Evolutionary conservation across 2,888 invertebrate genomes (phyloP), one percentile per base, ranked within the genome.

Genomic region (Merodon equestris): DNA sequence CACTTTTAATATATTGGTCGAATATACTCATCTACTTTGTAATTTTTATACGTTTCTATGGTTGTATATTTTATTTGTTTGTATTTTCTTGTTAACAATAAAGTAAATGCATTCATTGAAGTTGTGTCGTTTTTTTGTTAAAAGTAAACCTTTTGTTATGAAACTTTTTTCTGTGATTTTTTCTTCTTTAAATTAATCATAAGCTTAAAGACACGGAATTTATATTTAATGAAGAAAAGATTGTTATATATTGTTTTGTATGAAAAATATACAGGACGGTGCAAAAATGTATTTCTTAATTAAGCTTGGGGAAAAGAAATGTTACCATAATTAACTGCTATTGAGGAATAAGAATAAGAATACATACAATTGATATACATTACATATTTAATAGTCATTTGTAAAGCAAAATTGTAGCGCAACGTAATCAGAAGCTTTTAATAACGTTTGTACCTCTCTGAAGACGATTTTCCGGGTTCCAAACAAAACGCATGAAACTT

Each of bases 1-100:
- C 74, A 27, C 58, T 73, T 79, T 64, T 68, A 64, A 71, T 79
- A 63, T 44, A 70, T 79, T 79, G 79, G 79, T 79, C 79, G 79
- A 79, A 70, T 73, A 68, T 74, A 74, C 44, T 68, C 51, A 17
- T 63, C 63, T 47, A 27, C 27, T 50, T 47, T 34, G 3, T n/a
- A 44, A 27, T 9, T 48, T 57, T 60, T 47, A 56, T 40, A 61
- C 14, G 7, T 63, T 58, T 51, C 64, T 47, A 45, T 63, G 54
- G 58, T 64, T 58, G 53, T 73, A 61, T 12, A 36, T 42, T 10
- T 36, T 61, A 13, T 48, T 42, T 40, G 44, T 19, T 34, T 51
- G 50, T 63, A 36, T 38, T 36, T 14, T 67, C 7, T 27, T 27
- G n/a, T 27, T 27, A 27, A 27, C 27, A 27, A 4, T 73, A 63